Percentiles rank a stretch among this genome's conserved stretches.
phyloP scores from a whole-genome alignment of 2,888 invertebrate genomes.

The Yponomeuta plumbellus region DNA sequence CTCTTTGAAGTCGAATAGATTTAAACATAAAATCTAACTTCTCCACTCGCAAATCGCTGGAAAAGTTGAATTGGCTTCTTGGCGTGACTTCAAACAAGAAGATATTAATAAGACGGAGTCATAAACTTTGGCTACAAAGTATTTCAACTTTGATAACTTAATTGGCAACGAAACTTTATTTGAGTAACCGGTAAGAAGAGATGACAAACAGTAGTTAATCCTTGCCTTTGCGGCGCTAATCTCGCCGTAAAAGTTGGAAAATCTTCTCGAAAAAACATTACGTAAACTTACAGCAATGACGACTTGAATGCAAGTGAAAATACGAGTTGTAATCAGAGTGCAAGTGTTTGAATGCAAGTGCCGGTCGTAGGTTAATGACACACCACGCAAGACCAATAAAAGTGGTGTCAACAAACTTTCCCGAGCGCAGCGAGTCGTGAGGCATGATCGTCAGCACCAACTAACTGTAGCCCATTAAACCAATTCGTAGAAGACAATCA shows the following conservation, averaged over 20 bases:
- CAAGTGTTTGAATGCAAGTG: background rate
- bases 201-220: background rate
- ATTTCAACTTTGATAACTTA: background rate
- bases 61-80: background rate
- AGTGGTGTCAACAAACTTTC: constrained; percentile 49
- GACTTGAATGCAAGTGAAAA: background rate
- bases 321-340: background rate
- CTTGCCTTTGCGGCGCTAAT: background rate
- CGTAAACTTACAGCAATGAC: background rate
- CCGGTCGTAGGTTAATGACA: constrained; percentile 24
- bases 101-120: background rate
- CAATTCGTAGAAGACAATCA: constrained; percentile 58
- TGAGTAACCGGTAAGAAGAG: background rate
- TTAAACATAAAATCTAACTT: background rate
- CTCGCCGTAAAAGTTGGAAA: background rate
- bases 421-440: constrained; percentile 40
- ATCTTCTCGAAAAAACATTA: background rate
- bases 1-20: background rate
- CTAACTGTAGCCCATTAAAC: constrained; percentile 53
- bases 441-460: constrained; percentile 52
- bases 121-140: background rate
- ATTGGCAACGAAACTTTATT: background rate
- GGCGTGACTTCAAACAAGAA: background rate
- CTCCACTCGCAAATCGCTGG: background rate
- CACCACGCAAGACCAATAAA: constrained; percentile 23